Evolutionary conservation across 2,888 invertebrate species (phyloP).

Genomic region (Parapristionchus giblindavisi): DNA sequence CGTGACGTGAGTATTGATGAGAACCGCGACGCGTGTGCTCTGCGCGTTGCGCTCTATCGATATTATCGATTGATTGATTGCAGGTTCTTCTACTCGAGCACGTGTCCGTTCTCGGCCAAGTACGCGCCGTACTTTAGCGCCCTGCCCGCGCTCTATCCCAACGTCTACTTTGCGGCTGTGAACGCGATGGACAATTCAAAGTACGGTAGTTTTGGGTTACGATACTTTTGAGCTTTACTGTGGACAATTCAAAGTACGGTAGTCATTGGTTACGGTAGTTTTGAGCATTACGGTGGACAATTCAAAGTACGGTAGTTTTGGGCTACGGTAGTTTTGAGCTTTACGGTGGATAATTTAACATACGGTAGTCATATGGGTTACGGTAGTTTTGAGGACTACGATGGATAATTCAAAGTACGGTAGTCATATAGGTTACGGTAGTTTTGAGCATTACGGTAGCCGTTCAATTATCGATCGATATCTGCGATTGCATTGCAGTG

Average conservation of each 20-base stretch:
- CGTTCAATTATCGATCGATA: too few relatives aligned
- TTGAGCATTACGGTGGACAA: constrained; percentile 83
- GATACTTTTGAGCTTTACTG: too few relatives aligned
- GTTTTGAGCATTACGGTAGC: too few relatives aligned
- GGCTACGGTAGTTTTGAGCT: too few relatives aligned
- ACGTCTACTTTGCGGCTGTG: constrained; percentile 82
- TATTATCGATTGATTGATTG: constrained; percentile 7
- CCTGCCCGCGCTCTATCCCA: constrained; percentile 85
- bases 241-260: too few relatives aligned
- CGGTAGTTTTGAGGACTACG: too few relatives aligned
- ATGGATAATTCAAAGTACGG: constrained; percentile 79
- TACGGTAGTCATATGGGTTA: too few relatives aligned
- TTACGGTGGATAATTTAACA: too few relatives aligned
- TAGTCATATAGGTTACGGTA: too few relatives aligned
- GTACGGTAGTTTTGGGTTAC: constrained; percentile 69
- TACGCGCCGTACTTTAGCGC: constrained; percentile 91
- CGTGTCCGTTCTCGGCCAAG: constrained; percentile 88
- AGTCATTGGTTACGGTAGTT: too few relatives aligned
- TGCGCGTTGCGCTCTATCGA: background rate
- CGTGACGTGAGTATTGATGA: constrained; percentile 36
- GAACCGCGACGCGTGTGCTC: background rate
- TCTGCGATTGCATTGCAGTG: too few relatives aligned
- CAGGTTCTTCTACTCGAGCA: constrained; percentile 82
- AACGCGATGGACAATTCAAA: constrained; percentile 85
- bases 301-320: constrained; percentile 74